A percentile compares a stretch with the other conserved stretches of the same genome.
Conservation (phyloP, 1,140 invertebrate species). For the Bathynomus jamesi region DNA sequence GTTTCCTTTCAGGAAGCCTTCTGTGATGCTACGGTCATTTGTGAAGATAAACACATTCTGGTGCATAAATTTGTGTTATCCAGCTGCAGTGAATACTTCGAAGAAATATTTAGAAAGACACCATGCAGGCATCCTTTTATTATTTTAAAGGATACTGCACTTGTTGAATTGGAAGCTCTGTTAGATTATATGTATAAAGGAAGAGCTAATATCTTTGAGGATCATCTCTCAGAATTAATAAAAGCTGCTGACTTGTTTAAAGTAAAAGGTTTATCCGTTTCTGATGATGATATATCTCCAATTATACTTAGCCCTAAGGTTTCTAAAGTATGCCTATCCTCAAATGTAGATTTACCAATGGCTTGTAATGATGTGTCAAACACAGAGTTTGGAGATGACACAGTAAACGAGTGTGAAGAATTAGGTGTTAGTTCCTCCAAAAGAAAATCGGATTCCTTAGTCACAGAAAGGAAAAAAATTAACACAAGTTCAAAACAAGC, state of each 20-base stretch:
- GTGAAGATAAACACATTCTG: slow-evolving; percentile 26
- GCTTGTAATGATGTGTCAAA: too few species aligned
- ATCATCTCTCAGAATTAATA: not conserved
- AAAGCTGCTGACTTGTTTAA: not conserved
- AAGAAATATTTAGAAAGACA: slow-evolving; percentile 34
- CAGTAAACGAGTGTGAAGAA: too few species aligned
- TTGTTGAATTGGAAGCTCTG: slow-evolving; percentile 33
- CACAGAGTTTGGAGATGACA: too few species aligned
- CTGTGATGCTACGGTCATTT: slow-evolving; percentile 32
- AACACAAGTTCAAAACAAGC: too few species aligned
- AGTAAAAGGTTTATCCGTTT: not conserved
- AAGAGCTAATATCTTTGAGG: not conserved
- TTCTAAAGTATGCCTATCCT: too few species aligned
- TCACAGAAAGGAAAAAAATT: too few species aligned
- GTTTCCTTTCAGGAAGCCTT: slow-evolving; percentile 11
- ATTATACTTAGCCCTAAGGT: too few species aligned
- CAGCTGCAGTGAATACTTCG: slow-evolving; percentile 36
- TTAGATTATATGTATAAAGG: slow-evolving; percentile 31
- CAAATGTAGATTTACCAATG: too few species aligned
- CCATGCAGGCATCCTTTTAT: slow-evolving; percentile 33
- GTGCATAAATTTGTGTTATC: slow-evolving; percentile 35
- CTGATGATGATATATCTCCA: not conserved
- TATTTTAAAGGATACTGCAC: slow-evolving; percentile 31
- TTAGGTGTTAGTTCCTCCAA: too few species aligned
- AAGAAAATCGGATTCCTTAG: too few species aligned